These are phyloP conservation scores for Cheilosia scutellata DNA, from an alignment of 2,888 invertebrate species.

Conservation along the genomic window DNA sequence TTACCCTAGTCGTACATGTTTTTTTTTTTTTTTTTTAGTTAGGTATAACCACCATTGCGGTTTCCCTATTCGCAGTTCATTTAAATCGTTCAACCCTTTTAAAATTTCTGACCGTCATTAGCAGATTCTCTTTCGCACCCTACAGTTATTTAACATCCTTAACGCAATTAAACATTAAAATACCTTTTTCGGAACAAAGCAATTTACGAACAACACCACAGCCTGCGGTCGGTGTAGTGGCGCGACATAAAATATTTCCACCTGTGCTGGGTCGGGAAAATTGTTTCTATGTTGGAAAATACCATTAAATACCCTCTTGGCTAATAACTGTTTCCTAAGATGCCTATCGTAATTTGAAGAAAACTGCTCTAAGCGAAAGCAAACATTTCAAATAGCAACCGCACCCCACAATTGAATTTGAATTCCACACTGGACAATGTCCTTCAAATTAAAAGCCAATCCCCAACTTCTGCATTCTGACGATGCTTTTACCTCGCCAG, in stretches of 20 bases:
- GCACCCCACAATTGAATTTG: conserved; percentile 5
- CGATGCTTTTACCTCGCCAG: not conserved
- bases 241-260: conserved; percentile 1
- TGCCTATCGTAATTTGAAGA: not conserved
- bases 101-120: too few relatives aligned
- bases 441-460: conserved; percentile 16
- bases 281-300: conserved; percentile 1
- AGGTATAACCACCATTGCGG: too few relatives aligned
- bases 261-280: not conserved
- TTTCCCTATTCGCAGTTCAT: too few relatives aligned
- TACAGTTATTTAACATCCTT: not conserved
- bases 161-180: not conserved
- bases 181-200: not conserved
- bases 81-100: too few relatives aligned
- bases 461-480: not conserved
- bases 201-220: not conserved
- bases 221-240: not conserved
- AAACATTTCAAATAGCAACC: conserved; percentile 10
- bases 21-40: too few relatives aligned
- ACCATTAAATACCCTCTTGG: not conserved
- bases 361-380: conserved; percentile 7
- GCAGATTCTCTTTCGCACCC: not conserved
- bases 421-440: conserved; percentile 14
- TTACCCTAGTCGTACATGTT: too few relatives aligned
- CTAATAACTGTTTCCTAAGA: conserved; percentile 8